Base-by-base conservation (phyloP, 2,888 invertebrate species). In the Drosophila aldrichi region DNA sequence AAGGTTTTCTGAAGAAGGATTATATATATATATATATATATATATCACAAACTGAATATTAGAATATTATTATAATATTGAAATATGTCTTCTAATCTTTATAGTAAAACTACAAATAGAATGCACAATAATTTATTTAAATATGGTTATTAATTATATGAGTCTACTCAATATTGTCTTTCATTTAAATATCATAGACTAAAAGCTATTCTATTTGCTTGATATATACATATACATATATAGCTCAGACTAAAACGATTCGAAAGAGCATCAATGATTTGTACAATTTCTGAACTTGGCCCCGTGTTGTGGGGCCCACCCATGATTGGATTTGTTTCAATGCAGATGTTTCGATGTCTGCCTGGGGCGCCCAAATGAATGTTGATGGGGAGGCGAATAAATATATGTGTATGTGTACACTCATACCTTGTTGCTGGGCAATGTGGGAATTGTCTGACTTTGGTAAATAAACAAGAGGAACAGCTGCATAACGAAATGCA, bases 381-480 rank as follows among this genome's bases (percentile, higher is more conserved):
- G 14, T 32, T 29, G 29, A 29, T 29, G 29, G 29, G 29, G 29
- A 1, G 25, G 25, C 6, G 25, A 25, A 25, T 25, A 25, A 25
- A 25, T 25, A 25, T 25, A 25, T 25, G 32, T 44, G n/a, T 32
- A 2, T 18, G 3, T 32, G 14, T 32, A 32, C 4, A 14, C 32
- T 14, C 18, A 34, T 56, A 56, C 22, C 25, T 43, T 62, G 54
- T 20, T 52, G 61, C 60, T 63, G 60, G 63, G 41, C 61, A 57
- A 57, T 68, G 55, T 68, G 67, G 58, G 55, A 59, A 65, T 67
- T 68, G 73, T 64, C 55, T 38, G 72, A 22, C 2, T 52, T 52
- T 46, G 34, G 64, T 51, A 25, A 58, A 65, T 72, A 77, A 68
- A 62, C 52, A 72, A 65, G 68, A 44, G 72, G 68, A 77, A 62